These are phyloP conservation scores for Caenorhabditis parvicauda DNA, from an alignment of 2,888 invertebrate genomes.

Conservation along the genomic window DNA sequence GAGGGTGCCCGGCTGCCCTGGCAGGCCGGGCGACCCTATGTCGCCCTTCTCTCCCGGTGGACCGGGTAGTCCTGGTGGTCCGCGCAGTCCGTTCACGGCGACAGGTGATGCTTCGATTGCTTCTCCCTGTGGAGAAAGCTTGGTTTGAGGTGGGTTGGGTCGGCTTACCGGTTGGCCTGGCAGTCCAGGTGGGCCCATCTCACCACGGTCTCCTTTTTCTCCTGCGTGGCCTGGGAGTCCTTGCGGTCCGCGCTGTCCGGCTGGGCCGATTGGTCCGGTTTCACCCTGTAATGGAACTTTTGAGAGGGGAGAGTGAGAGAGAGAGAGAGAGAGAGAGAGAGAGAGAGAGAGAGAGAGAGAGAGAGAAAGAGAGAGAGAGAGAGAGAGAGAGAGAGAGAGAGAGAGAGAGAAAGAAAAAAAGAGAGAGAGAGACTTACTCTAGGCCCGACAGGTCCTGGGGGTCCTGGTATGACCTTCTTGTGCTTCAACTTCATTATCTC, in stretches of 20 bases:
- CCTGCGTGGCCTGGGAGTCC: slow-evolving; percentile 57
- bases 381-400: slow-evolving; percentile 1
- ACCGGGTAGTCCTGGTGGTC: slow-evolving; percentile 48
- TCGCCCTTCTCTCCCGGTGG: slow-evolving; percentile 52
- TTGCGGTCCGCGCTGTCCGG: slow-evolving; percentile 47
- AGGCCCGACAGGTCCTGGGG: slow-evolving; percentile 48
- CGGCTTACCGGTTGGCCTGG: slow-evolving; percentile 46
- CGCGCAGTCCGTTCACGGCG: slow-evolving; percentile 31
- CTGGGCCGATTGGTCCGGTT: slow-evolving; percentile 24
- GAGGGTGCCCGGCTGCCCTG: slow-evolving; percentile 49
- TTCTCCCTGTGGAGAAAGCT: slow-evolving; percentile 34
- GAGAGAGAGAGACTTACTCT: slow-evolving; percentile 31
- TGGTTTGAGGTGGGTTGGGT: no score
- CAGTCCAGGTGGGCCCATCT: slow-evolving; percentile 56
- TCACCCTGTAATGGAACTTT: slow-evolving; percentile 17
- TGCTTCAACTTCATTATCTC: slow-evolving; percentile 34
- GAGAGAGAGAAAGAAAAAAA: background rate
- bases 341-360: no score
- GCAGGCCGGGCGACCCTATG: slow-evolving; percentile 44
- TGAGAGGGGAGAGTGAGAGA: no score
- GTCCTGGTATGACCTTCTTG: slow-evolving; percentile 36
- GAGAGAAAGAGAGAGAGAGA: slow-evolving; percentile 1
- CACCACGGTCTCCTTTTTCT: slow-evolving; percentile 57
- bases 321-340: slow-evolving; percentile 1
- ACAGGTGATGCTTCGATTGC: slow-evolving; percentile 31